phyloP scores from a whole-genome alignment of 2,888 invertebrate genomes.

The Pterobdella sp. region DNA sequence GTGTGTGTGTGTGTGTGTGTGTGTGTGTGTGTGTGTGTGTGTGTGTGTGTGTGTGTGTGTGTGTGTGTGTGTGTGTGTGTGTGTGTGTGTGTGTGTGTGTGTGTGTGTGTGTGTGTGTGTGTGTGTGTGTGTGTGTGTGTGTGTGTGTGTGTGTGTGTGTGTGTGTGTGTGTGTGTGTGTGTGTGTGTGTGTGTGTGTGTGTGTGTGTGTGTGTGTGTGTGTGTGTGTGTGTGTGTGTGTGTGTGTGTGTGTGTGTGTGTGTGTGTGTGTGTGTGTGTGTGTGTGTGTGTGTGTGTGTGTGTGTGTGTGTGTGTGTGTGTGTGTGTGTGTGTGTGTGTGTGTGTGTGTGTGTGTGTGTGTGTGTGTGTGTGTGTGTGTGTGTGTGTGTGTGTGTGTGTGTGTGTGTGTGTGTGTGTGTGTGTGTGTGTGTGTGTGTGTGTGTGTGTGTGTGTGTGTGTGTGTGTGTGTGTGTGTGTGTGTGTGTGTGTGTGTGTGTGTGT shows the following conservation, averaged over 20 bases:
- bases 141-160: neutral
- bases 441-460: neutral
- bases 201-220: constrained; percentile 8
- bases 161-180: neutral
- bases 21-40: neutral
- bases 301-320: neutral
- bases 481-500: constrained; percentile 19
- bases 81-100: constrained; percentile 9
- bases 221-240: neutral
- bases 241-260: neutral
- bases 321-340: too few relatives aligned
- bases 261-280: neutral
- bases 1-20: neutral
- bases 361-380: too few relatives aligned
- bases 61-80: constrained; percentile 7
- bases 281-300: neutral
- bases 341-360: too few relatives aligned
- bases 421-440: too few relatives aligned
- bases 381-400: too few relatives aligned
- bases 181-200: neutral
- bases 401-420: too few relatives aligned
- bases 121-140: constrained; percentile 21
- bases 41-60: constrained; percentile 4
- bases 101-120: constrained; percentile 20
- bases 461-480: constrained; percentile 8